Evolutionary conservation across 2,797 vertebrate species (phyloP).

Genomic region (Allobates femoralis): DNA sequence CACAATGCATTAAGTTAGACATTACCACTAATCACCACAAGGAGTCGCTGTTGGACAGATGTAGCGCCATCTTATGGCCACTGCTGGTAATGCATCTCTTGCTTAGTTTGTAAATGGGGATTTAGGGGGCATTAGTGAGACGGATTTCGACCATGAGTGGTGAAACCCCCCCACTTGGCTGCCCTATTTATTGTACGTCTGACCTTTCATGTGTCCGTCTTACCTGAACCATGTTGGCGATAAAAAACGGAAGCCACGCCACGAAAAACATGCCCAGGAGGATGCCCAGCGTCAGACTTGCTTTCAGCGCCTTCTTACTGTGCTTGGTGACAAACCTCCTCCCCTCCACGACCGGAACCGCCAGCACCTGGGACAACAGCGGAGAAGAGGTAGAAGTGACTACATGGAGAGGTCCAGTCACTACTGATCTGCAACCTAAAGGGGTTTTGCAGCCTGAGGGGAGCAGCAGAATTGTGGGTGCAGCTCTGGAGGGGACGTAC

Average conservation of each 20-base stretch:
- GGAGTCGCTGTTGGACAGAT: no score
- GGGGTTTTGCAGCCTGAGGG: not conserved
- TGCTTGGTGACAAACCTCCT: conserved; percentile 87
- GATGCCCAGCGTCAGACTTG: conserved; percentile 93
- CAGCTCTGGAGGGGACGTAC: not conserved
- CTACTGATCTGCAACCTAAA: not conserved
- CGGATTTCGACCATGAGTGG: no score
- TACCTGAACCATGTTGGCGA: conserved; percentile 93
- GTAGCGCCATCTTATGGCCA: no score
- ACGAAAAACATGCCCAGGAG: conserved; percentile 95
- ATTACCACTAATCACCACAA: no score
- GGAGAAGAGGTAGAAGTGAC: not conserved
- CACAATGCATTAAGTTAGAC: no score
- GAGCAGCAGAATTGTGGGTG: not conserved
- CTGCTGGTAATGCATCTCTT: no score
- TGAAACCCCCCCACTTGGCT: no score
- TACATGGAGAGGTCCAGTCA: not conserved
- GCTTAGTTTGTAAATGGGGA: no score
- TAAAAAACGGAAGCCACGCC: conserved; percentile 95
- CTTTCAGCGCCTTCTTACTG: conserved; percentile 92
- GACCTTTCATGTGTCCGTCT: conserved; percentile 51
- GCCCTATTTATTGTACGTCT: no score
- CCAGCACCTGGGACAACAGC: conserved; percentile 66
- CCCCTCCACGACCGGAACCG: conserved; percentile 76
- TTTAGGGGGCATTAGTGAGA: no score